phyloP scores from a whole-genome alignment of 2,797 vertebrate species.

The Oreortyx pictus region DNA sequence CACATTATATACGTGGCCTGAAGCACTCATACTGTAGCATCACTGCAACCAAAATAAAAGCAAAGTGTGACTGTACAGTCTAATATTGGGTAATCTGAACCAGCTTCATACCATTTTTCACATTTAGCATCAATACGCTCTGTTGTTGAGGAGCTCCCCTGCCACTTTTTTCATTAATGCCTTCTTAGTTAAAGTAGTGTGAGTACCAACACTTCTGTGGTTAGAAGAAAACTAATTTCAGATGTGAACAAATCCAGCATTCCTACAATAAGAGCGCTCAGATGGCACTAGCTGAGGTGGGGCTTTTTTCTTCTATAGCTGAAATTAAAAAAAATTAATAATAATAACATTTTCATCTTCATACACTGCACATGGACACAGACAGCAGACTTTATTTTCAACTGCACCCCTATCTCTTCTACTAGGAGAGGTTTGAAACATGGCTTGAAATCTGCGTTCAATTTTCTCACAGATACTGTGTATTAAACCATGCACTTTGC shows the following conservation, averaged over 20 bases:
- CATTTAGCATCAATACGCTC: slow-evolving; percentile 2
- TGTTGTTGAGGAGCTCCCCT: slow-evolving; percentile 30
- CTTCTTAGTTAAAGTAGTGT: neutral
- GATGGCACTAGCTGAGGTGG: neutral
- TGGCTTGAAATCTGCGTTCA: neutral
- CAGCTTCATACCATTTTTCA: slow-evolving; percentile 30
- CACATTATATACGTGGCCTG: slow-evolving; percentile 40
- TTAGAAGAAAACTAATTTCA: neutral
- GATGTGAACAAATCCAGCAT: neutral
- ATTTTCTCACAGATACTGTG: neutral
- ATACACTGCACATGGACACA: neutral
- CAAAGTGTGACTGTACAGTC: slow-evolving; percentile 34
- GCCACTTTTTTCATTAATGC: neutral
- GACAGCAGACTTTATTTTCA: neutral
- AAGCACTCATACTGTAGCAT: slow-evolving; percentile 54
- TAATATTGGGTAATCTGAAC: slow-evolving; percentile 56
- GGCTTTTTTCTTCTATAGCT: neutral
- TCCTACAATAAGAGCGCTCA: neutral
- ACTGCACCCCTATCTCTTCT: neutral
- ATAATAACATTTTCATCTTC: neutral
- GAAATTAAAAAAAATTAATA: neutral
- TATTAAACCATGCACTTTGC: neutral
- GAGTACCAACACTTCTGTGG: neutral
- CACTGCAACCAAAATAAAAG: slow-evolving; percentile 65
- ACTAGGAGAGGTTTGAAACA: neutral